These are phyloP conservation scores for Ceratotherium simum DNA, from an alignment of 2,113 vertebrate species.

Conservation along the genomic window DNA sequence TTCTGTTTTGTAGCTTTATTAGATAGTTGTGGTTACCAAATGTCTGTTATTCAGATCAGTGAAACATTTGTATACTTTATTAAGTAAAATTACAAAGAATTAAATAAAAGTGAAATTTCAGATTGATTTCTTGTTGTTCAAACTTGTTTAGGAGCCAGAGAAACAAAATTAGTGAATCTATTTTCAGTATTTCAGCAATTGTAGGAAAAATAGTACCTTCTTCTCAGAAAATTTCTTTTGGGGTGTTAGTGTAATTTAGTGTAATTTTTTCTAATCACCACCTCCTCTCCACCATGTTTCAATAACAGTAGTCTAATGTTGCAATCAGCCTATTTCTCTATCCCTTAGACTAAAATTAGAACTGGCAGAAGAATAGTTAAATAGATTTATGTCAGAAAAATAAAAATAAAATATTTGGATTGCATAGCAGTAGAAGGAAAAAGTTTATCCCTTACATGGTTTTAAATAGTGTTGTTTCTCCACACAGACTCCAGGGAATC, in stretches of 20 bases:
- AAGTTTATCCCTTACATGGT: background rate
- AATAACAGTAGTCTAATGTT: background rate
- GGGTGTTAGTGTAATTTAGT: background rate
- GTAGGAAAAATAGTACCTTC: background rate
- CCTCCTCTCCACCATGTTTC: background rate
- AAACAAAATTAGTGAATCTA: background rate
- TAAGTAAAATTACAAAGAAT: background rate
- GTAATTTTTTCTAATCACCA: background rate
- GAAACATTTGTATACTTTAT: background rate
- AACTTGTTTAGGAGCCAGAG: background rate
- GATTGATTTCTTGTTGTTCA: background rate
- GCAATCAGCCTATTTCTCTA: background rate
- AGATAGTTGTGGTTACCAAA: background rate
- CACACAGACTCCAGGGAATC: background rate
- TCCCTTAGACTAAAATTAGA: background rate
- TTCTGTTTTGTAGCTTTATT: background rate
- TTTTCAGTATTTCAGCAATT: background rate
- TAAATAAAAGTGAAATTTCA: background rate
- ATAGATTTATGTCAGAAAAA: background rate
- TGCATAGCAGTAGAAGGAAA: background rate
- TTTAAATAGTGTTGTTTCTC: background rate
- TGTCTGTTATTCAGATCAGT: background rate
- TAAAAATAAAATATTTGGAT: background rate
- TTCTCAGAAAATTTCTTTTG: background rate
- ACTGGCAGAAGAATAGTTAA: background rate